These are phyloP conservation scores for Cephus nigrinus DNA, from an alignment of 2,888 invertebrate species.

Conservation along the genomic window DNA sequence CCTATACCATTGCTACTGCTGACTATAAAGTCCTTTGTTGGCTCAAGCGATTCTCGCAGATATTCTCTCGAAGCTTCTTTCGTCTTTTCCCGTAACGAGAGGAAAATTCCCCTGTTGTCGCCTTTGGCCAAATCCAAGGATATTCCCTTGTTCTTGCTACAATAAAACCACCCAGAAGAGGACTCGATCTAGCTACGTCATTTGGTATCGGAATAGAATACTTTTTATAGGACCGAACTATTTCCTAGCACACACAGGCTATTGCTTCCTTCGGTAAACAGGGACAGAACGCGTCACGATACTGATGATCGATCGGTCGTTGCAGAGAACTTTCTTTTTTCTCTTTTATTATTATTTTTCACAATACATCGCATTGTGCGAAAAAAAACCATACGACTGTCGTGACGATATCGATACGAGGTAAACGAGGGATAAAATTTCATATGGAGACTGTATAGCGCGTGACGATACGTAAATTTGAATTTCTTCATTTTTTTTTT, in stretches of 20 bases:
- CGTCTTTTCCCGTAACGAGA: not conserved
- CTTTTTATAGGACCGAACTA: too few relatives aligned
- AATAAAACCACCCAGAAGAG: not conserved
- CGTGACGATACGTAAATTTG: not conserved
- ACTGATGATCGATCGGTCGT: not conserved
- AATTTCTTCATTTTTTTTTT: not conserved
- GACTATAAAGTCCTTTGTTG: not conserved
- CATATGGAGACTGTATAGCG: not conserved
- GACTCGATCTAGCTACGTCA: too few relatives aligned
- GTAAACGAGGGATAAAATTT: constrained; percentile 28
- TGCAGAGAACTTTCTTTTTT: not conserved
- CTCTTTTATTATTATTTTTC: constrained; percentile 3
- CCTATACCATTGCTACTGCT: not conserved
- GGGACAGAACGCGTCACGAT: not conserved
- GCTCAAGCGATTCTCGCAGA: not conserved
- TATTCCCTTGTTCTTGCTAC: not conserved
- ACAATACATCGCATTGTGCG: constrained; percentile 4
- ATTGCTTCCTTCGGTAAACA: not conserved
- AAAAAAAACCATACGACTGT: constrained; percentile 6
- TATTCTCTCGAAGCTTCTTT: not conserved
- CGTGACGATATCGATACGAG: constrained; percentile 27
- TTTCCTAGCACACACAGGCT: too few relatives aligned
- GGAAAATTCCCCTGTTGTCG: not conserved
- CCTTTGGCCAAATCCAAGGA: not conserved
- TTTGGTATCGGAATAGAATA: too few relatives aligned